phyloP scores from a whole-genome alignment of 2,113 vertebrate genomes.

The Vidua macroura region DNA sequence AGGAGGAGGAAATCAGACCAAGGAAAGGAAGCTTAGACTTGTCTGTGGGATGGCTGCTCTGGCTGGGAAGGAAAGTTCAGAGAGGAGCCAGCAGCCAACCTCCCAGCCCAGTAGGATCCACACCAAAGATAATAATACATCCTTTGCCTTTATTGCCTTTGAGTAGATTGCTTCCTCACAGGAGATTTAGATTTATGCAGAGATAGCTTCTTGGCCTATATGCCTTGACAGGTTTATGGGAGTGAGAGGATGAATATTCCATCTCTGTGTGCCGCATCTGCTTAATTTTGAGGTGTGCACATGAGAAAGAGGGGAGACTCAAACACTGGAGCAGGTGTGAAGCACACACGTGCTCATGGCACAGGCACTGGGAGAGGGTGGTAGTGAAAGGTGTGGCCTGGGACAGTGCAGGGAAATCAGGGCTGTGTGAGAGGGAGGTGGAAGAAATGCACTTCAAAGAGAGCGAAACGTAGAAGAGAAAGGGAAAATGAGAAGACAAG shows the following conservation, averaged over 20 bases:
- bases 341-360: background rate
- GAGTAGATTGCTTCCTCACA: slow-evolving; percentile 60
- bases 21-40: slow-evolving; percentile 49
- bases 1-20: slow-evolving; percentile 42
- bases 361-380: background rate
- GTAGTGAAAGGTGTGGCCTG: background rate
- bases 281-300: slow-evolving; percentile 52
- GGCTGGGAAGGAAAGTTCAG: slow-evolving; percentile 56
- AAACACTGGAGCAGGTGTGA: background rate
- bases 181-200: slow-evolving; percentile 60
- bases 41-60: slow-evolving; percentile 54
- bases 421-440: background rate
- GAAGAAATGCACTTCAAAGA: background rate
- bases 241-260: slow-evolving; percentile 50
- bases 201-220: slow-evolving; percentile 53
- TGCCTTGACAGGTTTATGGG: slow-evolving; percentile 61
- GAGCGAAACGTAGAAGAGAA: background rate
- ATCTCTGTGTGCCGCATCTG: slow-evolving; percentile 9
- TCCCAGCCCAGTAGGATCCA: slow-evolving; percentile 59
- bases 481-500: background rate
- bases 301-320: slow-evolving; percentile 7
- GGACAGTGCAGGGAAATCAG: background rate
- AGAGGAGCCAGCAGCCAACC: slow-evolving; percentile 52
- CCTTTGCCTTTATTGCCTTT: slow-evolving; percentile 60
- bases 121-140: slow-evolving; percentile 66